Evolutionary conservation across 2,797 vertebrate genomes (phyloP).

Genomic region (Trichosurus vulpecula): DNA sequence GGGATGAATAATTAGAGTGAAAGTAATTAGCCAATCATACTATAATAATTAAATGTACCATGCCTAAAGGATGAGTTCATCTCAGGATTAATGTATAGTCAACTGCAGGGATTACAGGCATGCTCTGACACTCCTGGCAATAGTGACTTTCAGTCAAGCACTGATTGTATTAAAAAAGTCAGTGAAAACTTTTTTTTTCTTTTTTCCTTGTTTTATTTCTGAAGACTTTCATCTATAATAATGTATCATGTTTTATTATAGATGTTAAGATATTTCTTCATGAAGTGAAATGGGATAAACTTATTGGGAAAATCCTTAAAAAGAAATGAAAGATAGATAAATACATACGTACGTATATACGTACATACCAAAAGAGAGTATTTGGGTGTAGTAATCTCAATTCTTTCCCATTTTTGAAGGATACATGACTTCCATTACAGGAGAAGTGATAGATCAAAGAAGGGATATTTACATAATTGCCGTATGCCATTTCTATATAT

Average conservation of each 20-base stretch:
- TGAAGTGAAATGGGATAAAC: not conserved
- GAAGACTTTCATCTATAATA: not conserved
- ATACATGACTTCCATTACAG: not conserved
- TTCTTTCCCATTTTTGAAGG: not conserved
- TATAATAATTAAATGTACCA: not conserved
- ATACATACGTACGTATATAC: not conserved
- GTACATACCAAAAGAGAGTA: not conserved
- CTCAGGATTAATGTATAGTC: not conserved
- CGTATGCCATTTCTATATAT: not conserved
- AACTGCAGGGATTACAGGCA: not conserved
- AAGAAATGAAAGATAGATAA: not conserved
- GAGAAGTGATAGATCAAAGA: not conserved
- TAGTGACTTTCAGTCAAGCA: not conserved
- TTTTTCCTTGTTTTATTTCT: not conserved
- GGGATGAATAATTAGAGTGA: not conserved
- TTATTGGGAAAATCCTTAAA: not conserved
- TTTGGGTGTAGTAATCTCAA: not conserved
- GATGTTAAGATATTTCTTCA: not conserved
- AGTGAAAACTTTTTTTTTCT: not conserved
- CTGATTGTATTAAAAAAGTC: not conserved
- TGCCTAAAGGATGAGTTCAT: not conserved
- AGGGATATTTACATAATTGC: not conserved
- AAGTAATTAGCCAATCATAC: not conserved
- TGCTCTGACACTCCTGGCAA: not conserved
- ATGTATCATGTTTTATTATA: not conserved